A percentile compares a stretch with the other conserved stretches of the same genome.
These are phyloP conservation scores for Urocitellus parryii DNA, from an alignment of 2,113 vertebrate species.

Conservation along the genomic window DNA sequence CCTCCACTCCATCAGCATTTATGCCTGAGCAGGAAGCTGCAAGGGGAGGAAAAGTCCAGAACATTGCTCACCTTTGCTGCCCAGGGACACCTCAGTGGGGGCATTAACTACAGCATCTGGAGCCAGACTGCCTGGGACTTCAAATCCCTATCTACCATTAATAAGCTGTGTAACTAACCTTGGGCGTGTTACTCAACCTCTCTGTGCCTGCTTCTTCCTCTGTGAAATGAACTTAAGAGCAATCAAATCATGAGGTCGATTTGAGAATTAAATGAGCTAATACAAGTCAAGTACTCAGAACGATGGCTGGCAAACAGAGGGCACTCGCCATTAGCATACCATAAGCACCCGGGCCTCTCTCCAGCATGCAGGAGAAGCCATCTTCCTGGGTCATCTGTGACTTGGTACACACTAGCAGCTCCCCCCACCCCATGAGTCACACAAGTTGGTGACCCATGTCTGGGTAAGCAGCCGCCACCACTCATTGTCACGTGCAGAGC, in stretches of 20 bases:
- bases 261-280: background rate
- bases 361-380: background rate
- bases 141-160: background rate
- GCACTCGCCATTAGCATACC: fast-evolving
- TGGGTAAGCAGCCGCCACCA: background rate
- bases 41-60: background rate
- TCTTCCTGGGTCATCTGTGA: fast-evolving
- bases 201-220: background rate
- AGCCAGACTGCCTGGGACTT: background rate
- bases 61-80: fast-evolving
- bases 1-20: background rate
- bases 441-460: background rate
- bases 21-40: background rate
- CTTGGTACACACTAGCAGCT: background rate
- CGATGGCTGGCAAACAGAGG: background rate
- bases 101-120: fast-evolving
- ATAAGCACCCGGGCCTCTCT: background rate
- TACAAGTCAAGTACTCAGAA: background rate
- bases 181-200: background rate
- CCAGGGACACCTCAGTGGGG: background rate
- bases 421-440: background rate
- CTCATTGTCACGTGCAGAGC: background rate
- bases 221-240: background rate
- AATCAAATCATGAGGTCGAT: fast-evolving
- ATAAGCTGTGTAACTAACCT: background rate